phyloP scores from a whole-genome alignment of 2,888 invertebrate genomes.

The Cantharis nigra region DNA sequence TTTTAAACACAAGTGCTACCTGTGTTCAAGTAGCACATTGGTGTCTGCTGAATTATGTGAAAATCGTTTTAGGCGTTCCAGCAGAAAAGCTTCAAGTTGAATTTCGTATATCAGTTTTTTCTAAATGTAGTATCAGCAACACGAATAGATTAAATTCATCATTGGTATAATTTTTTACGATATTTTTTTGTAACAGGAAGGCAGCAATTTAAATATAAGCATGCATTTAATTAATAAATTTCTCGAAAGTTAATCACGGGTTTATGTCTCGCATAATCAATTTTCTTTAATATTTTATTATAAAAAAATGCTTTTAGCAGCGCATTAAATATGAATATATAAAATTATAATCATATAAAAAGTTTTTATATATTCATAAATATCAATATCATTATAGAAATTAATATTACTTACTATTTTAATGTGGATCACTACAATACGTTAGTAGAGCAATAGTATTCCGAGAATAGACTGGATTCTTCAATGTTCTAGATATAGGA shows the following conservation, averaged over 20 bases:
- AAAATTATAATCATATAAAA: background rate
- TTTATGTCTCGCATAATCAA: constrained; percentile 17
- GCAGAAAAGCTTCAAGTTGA: background rate
- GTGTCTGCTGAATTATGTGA: background rate
- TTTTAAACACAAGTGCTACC: background rate
- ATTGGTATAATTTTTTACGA: background rate
- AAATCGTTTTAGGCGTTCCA: background rate
- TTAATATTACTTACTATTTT: background rate
- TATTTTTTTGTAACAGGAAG: constrained; percentile 15
- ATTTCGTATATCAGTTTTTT: background rate
- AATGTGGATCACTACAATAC: background rate
- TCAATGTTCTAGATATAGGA: background rate
- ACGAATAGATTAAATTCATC: background rate
- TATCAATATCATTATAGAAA: background rate
- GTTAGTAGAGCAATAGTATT: background rate
- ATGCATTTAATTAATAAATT: constrained; percentile 26
- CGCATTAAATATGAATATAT: background rate
- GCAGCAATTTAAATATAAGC: constrained; percentile 19
- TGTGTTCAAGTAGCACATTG: background rate
- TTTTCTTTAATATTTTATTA: constrained; percentile 13
- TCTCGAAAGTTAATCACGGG: constrained; percentile 13
- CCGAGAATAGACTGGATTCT: background rate
- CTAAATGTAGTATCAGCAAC: background rate
- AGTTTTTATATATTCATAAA: background rate
- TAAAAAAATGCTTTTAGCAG: background rate